Evolutionary conservation across 1,140 invertebrate genomes (phyloP), one percentile per base, ranked within the genome.

Genomic region (Oncopeltus fasciatus): DNA sequence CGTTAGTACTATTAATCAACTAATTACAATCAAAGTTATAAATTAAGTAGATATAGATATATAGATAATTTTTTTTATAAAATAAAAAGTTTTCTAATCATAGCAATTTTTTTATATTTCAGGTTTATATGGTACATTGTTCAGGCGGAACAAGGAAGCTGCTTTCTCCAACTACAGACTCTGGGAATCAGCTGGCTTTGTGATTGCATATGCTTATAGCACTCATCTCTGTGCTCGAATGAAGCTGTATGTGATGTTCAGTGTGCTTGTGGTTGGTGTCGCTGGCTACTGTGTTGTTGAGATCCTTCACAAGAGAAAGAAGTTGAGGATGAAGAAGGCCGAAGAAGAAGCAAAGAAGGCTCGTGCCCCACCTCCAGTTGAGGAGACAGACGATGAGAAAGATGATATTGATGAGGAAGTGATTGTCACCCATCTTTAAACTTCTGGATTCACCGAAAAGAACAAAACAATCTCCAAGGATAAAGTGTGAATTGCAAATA

Each of bases 101-200:
- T n/a, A n/a, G n/a, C n/a, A n/a, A n/a, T n/a, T n/a, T n/a, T n/a
- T n/a, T n/a, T n/a, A n/a, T n/a, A n/a, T n/a, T 76, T 0, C 78
- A 92, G 90, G 90, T 71, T 80, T 95, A 26, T 92, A 96, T 70
- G 91, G 95, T 28, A 89, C 92, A 8, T 78, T 95, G 18, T 96
- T 95, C 76, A 78, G 89, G 59, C 81, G 90, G 38, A 90, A 93
- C 74, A 91, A 95, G 70, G 93, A 97, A 73, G 89, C 94, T 0
- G 94, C 94, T 0, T 97, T 97, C 78, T 94, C 92, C 64, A 96
- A 95, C 75, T 96, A 90, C 74, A 82, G 94, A 47, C 81, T 97
- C 18, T 94, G 94, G 88, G 93, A 97, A 75, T 91, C 88, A 43
- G 80, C 87, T 21, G 95, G 95, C 0, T 92, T 95, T 68, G 89